phyloP scores from a whole-genome alignment of 2,888 invertebrate species.

The Ferdinandea cuprea region DNA sequence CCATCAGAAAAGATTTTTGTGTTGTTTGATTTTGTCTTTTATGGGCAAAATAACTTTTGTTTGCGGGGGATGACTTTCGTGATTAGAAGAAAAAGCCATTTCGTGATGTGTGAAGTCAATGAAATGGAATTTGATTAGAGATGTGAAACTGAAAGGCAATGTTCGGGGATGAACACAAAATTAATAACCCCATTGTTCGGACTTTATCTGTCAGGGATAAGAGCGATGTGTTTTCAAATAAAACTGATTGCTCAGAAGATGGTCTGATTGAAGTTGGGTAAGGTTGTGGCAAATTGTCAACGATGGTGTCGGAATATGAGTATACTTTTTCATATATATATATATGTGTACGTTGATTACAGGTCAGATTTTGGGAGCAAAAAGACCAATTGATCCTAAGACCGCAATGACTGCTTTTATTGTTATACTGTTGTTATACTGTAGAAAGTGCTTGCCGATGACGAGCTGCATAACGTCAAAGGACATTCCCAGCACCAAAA shows the following conservation, averaged over 20 bases:
- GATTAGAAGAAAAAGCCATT: conserved; percentile 38
- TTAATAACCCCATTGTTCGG: conserved; percentile 16
- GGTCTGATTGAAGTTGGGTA: background rate
- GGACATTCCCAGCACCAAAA: too few relatives aligned
- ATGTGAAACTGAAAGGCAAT: background rate
- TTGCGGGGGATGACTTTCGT: conserved; percentile 37
- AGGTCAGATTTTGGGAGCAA: too few relatives aligned
- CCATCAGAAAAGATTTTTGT: conserved; percentile 27
- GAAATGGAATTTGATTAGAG: conserved; percentile 39
- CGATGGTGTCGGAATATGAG: too few relatives aligned
- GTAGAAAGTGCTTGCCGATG: too few relatives aligned
- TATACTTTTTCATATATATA: too few relatives aligned
- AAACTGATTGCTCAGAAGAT: conserved; percentile 16
- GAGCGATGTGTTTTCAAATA: conserved; percentile 7
- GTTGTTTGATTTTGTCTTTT: conserved; percentile 26
- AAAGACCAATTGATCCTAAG: too few relatives aligned
- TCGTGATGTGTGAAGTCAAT: conserved; percentile 25
- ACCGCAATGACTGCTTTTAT: too few relatives aligned
- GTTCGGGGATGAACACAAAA: conserved; percentile 12
- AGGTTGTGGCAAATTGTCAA: too few relatives aligned
- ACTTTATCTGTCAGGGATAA: conserved; percentile 2
- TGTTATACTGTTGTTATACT: too few relatives aligned
- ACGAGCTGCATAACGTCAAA: too few relatives aligned
- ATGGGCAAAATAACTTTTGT: conserved; percentile 49
- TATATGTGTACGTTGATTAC: too few relatives aligned